Evolutionary conservation across 2,888 invertebrate species (phyloP), one percentile per base, ranked within the genome.

Genomic region (Ommatoiulus sabulosus): DNA sequence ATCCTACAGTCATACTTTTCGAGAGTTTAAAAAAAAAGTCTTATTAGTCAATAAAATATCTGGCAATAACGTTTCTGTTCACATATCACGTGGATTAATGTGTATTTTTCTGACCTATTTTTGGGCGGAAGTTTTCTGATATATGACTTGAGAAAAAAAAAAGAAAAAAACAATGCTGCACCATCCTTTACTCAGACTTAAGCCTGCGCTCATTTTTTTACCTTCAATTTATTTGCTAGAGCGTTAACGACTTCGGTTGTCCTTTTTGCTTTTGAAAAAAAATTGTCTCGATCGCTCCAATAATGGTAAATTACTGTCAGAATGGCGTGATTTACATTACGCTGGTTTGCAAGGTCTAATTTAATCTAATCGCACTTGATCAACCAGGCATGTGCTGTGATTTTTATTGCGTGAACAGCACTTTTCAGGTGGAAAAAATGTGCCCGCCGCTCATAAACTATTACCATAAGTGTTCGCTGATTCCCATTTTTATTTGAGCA

Each of bases 201-300:
- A 20, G 72, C 24, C 20, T 63, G 20, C 35, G 35, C n/a, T 72
- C 72, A 10, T 0, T 3, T 24, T 80, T 80, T 80, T 57, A 2
- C 35, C 12, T 52, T 52, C 8, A 10, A 80, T 35, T 35, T 10
- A 24, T 80, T 72, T 24, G 20, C 12, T 7, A 72, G 24, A 80
- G 35, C 10, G 80, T 80, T 72, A 72, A 72, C 72, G 72, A 24
- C 72, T 72, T 72, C 10, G 24, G 80, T 35, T 80, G 35, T 80
- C 80, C 35, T 80, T 80, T 35, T 80, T 35, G 24, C 10, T 15
- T 10, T 80, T 3, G 12, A 15, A 35, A 12, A 80, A 63, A 63
- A 80, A 80, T 35, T 80, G 80, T 80, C 80, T 80, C 80, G 35
- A 35, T 35, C 80, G 80, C 80, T 80, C 80, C 80, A 80, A 35